Evolutionary conservation across 2,797 vertebrate species (phyloP), one percentile per base, ranked within the genome.

Genomic region (Spinus olivaceus): DNA sequence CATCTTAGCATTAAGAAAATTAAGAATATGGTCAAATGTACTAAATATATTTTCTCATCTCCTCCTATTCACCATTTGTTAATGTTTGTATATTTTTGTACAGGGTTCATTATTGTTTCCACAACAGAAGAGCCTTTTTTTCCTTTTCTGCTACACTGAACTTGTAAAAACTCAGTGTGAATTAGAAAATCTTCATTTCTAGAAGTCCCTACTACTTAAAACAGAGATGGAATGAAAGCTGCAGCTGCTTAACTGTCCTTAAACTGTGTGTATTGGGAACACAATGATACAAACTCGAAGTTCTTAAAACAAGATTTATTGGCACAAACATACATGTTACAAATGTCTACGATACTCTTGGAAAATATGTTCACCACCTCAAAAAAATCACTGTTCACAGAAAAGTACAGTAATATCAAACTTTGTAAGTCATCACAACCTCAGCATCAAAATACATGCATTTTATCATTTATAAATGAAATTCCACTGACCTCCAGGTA

Each of bases 241-340:
- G 84, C 67, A 95, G 72, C 76, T 83, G 19, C 35, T 69, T 39
- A 56, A 46, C 37, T 63, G 7, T 56, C 33, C 49, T 79, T 73
- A 70, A 86, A 49, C 30, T 9, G 12, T n/a, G 10, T 37, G 6
- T 39, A 27, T 33, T 56, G 0, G 57, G 46, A 83, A 83, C 54
- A 91, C 25, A 95, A 95, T 23, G 15, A 66, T 63, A 59, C 76
- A 71, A 70, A 92, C 51, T 35, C 28, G 0, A 81, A 27, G 25
- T 96, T 95, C 86, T 96, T 96, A 95, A 97, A 97, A 94, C 95
- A 90, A 96, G 84, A 71, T 97, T 97, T 97, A 97, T 97, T 97
- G 88, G 91, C 96, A 95, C 95, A 96, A 96, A 95, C 86, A 83
- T 91, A 93, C 70, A 89, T 81, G 53, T 88, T 95, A 91, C 91